These are phyloP conservation scores for Falco punctatus DNA, from an alignment of 2,113 vertebrate species.

Conservation along the genomic window DNA sequence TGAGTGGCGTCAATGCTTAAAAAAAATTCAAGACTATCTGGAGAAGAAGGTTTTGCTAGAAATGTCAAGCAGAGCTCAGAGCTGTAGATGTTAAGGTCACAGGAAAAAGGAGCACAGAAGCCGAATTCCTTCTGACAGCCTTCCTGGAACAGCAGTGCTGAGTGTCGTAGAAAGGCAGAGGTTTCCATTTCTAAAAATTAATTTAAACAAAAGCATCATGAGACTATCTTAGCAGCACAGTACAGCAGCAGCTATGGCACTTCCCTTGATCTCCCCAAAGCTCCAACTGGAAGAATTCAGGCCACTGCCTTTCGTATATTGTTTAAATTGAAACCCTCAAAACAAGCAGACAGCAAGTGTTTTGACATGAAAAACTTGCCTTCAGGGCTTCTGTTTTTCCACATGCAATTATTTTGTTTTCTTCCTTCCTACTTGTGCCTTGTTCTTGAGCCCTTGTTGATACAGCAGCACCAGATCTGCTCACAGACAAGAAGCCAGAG, in stretches of 20 bases:
- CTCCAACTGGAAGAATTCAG: not conserved
- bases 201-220: not conserved
- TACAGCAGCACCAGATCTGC: not conserved
- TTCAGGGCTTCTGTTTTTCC: not conserved
- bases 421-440: not conserved
- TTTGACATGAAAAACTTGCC: not conserved
- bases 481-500: not conserved
- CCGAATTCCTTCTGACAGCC: constrained; percentile 4
- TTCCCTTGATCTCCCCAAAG: not conserved
- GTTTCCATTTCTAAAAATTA: constrained; percentile 6
- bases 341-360: constrained; percentile 5
- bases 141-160: not conserved
- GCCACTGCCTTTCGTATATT: not conserved
- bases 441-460: not conserved
- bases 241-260: not conserved
- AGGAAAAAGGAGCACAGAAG: not conserved
- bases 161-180: not conserved
- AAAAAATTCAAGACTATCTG: not conserved
- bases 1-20: not conserved
- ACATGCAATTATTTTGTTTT: not conserved
- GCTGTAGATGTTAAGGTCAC: not conserved
- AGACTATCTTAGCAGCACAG: not conserved
- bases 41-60: not conserved
- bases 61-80: not conserved
- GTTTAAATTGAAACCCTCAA: not conserved